Evolutionary conservation across 35 echinoderm and acorn worm species (phyloP).

Genomic region (Lytechinus pictus): DNA sequence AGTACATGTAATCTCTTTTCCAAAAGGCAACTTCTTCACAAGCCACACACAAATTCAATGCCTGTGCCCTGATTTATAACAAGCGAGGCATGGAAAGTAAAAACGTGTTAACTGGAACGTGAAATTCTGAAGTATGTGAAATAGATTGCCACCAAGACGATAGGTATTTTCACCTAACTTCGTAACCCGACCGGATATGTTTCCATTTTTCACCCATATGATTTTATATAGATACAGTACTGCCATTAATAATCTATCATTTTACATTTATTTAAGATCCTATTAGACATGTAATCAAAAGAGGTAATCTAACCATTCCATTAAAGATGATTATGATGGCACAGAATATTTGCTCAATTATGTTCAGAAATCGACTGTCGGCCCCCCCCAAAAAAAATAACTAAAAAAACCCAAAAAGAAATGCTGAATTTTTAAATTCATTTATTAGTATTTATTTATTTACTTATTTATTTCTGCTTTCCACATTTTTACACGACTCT

Average conservation of each 20-base stretch:
- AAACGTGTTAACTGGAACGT: constrained; percentile 9
- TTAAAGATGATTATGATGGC: no score
- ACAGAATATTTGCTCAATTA: no score
- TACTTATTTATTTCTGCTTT: no score
- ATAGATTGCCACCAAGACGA: not conserved
- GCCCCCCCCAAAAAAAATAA: no score
- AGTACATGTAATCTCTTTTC: not conserved
- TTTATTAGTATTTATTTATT: no score
- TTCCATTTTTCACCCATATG: not conserved
- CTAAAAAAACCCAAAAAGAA: no score
- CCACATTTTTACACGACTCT: no score
- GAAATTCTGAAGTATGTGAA: constrained; percentile 2
- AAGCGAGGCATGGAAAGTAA: not conserved
- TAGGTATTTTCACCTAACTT: not conserved
- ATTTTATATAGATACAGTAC: not conserved
- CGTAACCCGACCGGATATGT: not conserved
- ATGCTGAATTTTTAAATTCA: no score
- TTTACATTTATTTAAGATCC: no score
- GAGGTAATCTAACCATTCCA: no score
- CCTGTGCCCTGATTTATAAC: not conserved
- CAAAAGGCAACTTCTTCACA: not conserved
- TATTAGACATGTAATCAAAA: no score
- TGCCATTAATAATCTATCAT: not conserved
- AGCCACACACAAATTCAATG: not conserved
- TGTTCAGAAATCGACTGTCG: no score